Conservation (phyloP, 1,140 invertebrate genomes). For the Neocloeon triangulifer region DNA sequence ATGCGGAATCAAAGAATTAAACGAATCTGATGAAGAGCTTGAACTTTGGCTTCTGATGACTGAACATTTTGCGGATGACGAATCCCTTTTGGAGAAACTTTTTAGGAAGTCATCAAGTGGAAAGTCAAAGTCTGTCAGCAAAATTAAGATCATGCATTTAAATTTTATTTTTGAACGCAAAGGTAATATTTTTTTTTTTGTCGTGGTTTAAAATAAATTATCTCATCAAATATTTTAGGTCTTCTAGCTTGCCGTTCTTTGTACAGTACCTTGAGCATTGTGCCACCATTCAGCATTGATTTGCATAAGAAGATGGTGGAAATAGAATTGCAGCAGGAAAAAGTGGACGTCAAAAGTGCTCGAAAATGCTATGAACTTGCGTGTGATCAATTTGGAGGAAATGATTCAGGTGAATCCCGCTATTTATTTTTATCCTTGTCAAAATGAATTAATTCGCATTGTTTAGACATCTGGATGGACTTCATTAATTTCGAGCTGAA, state of each 20-base stretch:
- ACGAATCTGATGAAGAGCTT: no score
- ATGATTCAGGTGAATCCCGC: constrained; percentile 14
- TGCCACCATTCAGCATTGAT: constrained; percentile 20
- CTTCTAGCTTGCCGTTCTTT: constrained; percentile 19
- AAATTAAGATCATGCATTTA: no score
- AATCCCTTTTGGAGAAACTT: constrained; percentile 16
- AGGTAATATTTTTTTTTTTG: constrained; percentile 2
- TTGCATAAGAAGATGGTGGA: constrained; percentile 25
- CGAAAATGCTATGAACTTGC: constrained; percentile 21
- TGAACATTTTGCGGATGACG: constrained; percentile 16
- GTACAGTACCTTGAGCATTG: constrained; percentile 17
- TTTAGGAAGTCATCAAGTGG: no score
- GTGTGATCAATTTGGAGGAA: constrained; percentile 23
- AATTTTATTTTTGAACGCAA: neutral
- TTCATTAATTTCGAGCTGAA: constrained; percentile 29
- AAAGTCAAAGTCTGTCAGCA: no score
- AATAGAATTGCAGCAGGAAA: constrained; percentile 22
- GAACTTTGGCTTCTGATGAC: neutral
- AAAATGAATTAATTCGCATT: constrained; percentile 8
- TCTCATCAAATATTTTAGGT: no score
- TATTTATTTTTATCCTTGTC: constrained; percentile 6
- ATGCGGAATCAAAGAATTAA: no score
- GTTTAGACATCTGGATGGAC: constrained; percentile 28
- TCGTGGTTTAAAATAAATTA: constrained; percentile 2
- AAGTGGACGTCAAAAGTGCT: constrained; percentile 14